A percentile compares a stretch with the other conserved stretches of the same genome.
Evolutionary conservation across 2,797 vertebrate species (phyloP).

Genomic region (Spondyliosoma cantharus): DNA sequence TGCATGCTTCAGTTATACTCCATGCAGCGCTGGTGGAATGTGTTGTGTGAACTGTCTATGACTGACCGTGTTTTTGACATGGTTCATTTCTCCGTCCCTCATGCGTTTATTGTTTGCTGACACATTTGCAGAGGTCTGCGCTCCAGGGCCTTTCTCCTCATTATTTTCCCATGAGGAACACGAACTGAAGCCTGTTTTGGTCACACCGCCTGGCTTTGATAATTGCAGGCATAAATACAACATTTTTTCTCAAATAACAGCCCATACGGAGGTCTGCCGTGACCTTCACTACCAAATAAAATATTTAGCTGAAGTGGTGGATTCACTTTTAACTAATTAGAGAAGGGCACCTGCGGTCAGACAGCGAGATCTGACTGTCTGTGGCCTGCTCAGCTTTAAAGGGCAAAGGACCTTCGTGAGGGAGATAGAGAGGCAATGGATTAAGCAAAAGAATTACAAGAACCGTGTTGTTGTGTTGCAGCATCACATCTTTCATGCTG

Average conservation of each 20-base stretch:
- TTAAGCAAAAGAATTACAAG: conserved; percentile 15
- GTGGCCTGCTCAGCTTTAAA: conserved; percentile 9
- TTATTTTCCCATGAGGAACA: conserved; percentile 46
- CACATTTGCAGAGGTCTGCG: conserved; percentile 45
- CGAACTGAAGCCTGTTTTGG: conserved; percentile 42
- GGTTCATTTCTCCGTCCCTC: conserved; percentile 57
- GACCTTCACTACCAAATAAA: conserved; percentile 72
- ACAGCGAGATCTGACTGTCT: conserved; percentile 13
- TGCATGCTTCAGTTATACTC: conserved; percentile 54
- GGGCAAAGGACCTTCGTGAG: conserved; percentile 39
- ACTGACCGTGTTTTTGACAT: conserved; percentile 45
- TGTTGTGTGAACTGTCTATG: conserved; percentile 33
- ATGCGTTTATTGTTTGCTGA: conserved; percentile 61
- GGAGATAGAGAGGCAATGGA: conserved; percentile 28
- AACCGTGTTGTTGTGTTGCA: background rate
- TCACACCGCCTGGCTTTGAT: conserved; percentile 61
- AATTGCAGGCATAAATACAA: conserved; percentile 66
- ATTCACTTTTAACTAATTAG: conserved; percentile 69
- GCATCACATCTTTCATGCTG: background rate
- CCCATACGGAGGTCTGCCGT: background rate
- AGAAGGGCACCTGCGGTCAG: conserved; percentile 38
- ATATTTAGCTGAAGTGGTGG: conserved; percentile 58
- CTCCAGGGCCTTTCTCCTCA: conserved; percentile 32
- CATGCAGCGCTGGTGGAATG: conserved; percentile 10
- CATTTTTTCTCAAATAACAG: conserved; percentile 42